Base-by-base conservation (phyloP, 2,113 vertebrate genomes). In the Silurus meridionalis region DNA sequence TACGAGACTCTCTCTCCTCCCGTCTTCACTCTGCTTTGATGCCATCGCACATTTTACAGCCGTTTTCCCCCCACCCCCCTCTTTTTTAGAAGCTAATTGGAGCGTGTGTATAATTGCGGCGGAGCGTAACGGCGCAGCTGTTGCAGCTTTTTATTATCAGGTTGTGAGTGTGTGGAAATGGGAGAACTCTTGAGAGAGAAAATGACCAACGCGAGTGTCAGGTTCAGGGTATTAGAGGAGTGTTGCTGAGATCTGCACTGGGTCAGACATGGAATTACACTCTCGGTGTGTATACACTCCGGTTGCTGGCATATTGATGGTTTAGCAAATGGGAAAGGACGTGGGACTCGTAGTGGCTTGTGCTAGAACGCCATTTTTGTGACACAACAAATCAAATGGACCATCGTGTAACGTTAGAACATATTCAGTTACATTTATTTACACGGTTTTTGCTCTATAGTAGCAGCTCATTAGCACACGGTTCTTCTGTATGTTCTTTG, bases 21-120 rank as follows among this genome's bases (percentile, higher is more conserved):
- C 66, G 75, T 82, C 50, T n/a, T 48, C 67, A 23, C 52, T 6
- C 46, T 5, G 0, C 86, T 87, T 78, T 83, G 61, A 83, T n/a
- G 82, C 46, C 19, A 23, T 50, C 57, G 63, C 6, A 79, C 52
- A 78, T 50, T 46, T 28, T 61, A 82, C 13, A 63, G 79, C 19
- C 67, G 23, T 67, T 48, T 52, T 52, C 17, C 37, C 37, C 37
- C 37, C 1, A 2, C 37, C 37, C 37, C 37, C 37, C 37, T 72
- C 11, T 53, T 55, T 57, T 17, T 37, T 85, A 82, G 79, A 74
- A 58, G 66, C 66, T 57, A 57, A 66, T 52, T 69, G 52, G 81
- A 23, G 46, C 7, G 66, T 37, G 53, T 13, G 28, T 83, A 83
- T 48, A 81, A 48, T 25, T 63, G 3, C 52, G 11, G 23, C 21